Evolutionary conservation across 2,888 invertebrate genomes (phyloP).

Genomic region (Clepsis dumicolana): DNA sequence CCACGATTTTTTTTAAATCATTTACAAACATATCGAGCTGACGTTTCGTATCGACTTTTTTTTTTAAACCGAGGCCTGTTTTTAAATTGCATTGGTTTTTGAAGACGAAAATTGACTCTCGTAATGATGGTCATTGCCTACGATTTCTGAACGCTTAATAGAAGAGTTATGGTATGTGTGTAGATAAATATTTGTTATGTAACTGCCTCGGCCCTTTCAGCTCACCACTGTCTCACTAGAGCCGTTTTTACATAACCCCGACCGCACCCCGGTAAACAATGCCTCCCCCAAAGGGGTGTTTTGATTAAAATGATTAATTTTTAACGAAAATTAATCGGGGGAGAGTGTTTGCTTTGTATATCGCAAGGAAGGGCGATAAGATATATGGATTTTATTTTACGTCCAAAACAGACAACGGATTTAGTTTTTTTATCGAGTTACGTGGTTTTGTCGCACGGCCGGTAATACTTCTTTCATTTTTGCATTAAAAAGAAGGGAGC

Average conservation of each 20-base stretch:
- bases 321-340: constrained; percentile 44
- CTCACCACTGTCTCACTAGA: neutral
- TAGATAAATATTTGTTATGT: neutral
- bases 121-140: no score
- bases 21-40: no score
- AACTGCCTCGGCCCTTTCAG: neutral
- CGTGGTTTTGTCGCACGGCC: neutral
- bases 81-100: no score
- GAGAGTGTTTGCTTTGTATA: constrained; percentile 30
- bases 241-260: constrained; percentile 4
- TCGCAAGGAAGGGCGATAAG: constrained; percentile 35
- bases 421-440: constrained; percentile 20
- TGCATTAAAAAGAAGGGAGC: no score
- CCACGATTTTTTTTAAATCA: no score
- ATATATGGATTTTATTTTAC: constrained; percentile 28
- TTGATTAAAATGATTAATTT: constrained; percentile 45
- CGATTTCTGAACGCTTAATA: no score
- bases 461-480: no score
- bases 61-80: no score
- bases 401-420: constrained; percentile 23
- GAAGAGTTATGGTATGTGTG: neutral
- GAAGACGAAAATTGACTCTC: no score
- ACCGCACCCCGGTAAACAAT: neutral
- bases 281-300: constrained; percentile 37
- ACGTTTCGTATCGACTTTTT: no score